These are phyloP conservation scores for Porites cylindrica DNA, from an alignment of 92 coral and sea anemone genomes.

Conservation along the genomic window DNA sequence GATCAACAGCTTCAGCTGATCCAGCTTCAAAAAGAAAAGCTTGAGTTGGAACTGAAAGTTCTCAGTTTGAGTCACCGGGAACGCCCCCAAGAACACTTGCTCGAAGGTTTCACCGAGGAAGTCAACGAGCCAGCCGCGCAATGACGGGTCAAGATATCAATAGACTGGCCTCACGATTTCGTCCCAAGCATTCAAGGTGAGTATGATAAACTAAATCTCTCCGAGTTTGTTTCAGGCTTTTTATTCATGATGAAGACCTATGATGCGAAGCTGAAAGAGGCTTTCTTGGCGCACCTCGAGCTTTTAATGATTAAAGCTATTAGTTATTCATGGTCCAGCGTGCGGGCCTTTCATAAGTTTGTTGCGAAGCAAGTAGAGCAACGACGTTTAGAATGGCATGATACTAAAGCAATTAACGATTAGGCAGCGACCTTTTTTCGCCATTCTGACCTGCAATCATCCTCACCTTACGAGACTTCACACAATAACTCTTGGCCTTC, in stretches of 20 bases:
- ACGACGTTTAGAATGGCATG: conserved; percentile 12
- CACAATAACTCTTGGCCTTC: neutral
- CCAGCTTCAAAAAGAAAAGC: conserved; percentile 13
- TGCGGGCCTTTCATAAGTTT: conserved; percentile 10
- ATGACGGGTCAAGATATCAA: neutral
- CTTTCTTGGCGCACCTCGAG: conserved; percentile 5
- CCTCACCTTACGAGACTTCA: neutral
- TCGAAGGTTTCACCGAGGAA: neutral
- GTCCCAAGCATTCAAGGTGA: conserved; percentile 11
- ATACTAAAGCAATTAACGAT: conserved; percentile 18
- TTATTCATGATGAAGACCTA: conserved; percentile 25
- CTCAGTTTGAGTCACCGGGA: neutral
- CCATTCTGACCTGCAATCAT: conserved; percentile 25
- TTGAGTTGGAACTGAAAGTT: neutral
- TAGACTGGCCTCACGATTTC: conserved; percentile 11
- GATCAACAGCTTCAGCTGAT: conserved; percentile 8
- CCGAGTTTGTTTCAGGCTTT: conserved; percentile 39
- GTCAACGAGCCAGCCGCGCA: neutral
- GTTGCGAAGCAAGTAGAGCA: conserved; percentile 44
- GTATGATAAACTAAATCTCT: conserved; percentile 26
- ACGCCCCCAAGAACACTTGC: conserved; percentile 3
- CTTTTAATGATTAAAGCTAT: conserved; percentile 27
- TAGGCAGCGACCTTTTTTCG: conserved; percentile 19
- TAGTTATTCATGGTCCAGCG: conserved; percentile 43
- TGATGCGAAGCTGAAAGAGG: conserved; percentile 18